Percentiles rank a stretch among this genome's conserved stretches.
phyloP scores from a whole-genome alignment of 2,888 invertebrate genomes.

The Mythimna pallens region DNA sequence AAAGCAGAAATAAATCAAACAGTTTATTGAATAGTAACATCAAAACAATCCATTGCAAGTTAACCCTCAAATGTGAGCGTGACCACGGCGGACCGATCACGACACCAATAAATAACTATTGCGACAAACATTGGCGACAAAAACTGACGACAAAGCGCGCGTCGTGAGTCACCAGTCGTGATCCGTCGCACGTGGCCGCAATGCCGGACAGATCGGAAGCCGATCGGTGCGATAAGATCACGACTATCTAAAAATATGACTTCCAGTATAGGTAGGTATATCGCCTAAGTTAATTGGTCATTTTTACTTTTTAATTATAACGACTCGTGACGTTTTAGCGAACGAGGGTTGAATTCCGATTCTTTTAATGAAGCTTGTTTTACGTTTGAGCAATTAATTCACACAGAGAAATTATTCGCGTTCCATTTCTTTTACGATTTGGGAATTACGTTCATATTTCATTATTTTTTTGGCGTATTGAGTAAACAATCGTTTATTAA shows the following conservation, averaged over 20 bases:
- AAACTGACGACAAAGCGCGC: slow-evolving; percentile 67
- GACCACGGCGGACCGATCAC: slow-evolving; percentile 63
- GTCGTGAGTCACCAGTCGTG: slow-evolving; percentile 66
- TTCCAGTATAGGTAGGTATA: slow-evolving; percentile 23
- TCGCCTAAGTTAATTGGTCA: slow-evolving; percentile 59
- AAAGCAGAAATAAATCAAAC: slow-evolving; percentile 60
- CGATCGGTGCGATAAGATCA: slow-evolving; percentile 65
- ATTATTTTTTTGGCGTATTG: slow-evolving; percentile 7
- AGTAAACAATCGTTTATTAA: slow-evolving; percentile 40
- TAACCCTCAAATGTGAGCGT: slow-evolving; percentile 62
- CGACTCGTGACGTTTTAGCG: slow-evolving; percentile 61
- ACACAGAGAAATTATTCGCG: slow-evolving; percentile 54
- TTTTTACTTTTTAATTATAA: slow-evolving; percentile 69
- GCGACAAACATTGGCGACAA: slow-evolving; percentile 65
- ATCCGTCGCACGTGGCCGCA: slow-evolving; percentile 64
- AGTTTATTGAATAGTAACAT: slow-evolving; percentile 67
- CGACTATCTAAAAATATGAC: slow-evolving; percentile 52
- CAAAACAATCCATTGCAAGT: slow-evolving; percentile 62
- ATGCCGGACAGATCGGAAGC: slow-evolving; percentile 64
- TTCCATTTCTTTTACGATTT: slow-evolving; percentile 54
- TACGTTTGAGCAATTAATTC: slow-evolving; percentile 62
- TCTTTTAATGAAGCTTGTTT: slow-evolving; percentile 64
- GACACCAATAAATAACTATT: slow-evolving; percentile 67
- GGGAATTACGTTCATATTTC: slow-evolving; percentile 33
- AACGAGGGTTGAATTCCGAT: slow-evolving; percentile 65